phyloP scores from a whole-genome alignment of 2,888 invertebrate genomes.

The Rambutsinella grinnellia region DNA sequence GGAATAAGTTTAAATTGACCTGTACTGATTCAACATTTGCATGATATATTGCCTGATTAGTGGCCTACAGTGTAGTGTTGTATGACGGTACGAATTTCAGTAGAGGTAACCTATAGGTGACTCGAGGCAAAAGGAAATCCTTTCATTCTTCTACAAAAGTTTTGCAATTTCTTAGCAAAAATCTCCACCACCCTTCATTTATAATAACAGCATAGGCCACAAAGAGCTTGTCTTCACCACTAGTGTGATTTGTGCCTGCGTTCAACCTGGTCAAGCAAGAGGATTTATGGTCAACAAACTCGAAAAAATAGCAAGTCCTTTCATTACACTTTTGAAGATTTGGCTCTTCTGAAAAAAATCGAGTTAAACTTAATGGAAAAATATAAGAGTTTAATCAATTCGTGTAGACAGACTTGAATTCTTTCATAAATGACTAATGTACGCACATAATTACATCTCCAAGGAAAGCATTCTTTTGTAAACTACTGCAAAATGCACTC shows the following conservation, averaged over 20 bases:
- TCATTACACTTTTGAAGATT: slow-evolving; percentile 2
- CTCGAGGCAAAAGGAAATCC: slow-evolving; percentile 38
- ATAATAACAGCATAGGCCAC: too few species aligned
- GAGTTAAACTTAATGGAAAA: not conserved
- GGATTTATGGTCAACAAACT: slow-evolving; percentile 46
- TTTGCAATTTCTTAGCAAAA: not conserved
- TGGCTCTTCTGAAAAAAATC: not conserved
- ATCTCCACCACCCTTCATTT: not conserved
- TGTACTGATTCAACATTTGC: too few species aligned
- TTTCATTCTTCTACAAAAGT: slow-evolving; percentile 16
- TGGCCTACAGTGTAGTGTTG: too few species aligned
- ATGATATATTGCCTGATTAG: too few species aligned
- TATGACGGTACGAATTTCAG: too few species aligned
- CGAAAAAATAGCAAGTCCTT: not conserved
- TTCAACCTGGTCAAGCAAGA: slow-evolving; percentile 42
- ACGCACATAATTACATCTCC: too few species aligned
- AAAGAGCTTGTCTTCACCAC: too few species aligned
- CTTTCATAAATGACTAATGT: not conserved
- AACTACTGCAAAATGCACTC: too few species aligned
- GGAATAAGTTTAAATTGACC: too few species aligned
- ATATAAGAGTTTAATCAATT: not conserved
- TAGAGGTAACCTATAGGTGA: too few species aligned
- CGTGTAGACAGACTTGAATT: not conserved
- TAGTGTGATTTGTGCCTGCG: too few species aligned
- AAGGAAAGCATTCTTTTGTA: too few species aligned